Evolutionary conservation across 2,797 vertebrate species (phyloP), one percentile per base, ranked within the genome.

Genomic region (Gallinago solitaria): DNA sequence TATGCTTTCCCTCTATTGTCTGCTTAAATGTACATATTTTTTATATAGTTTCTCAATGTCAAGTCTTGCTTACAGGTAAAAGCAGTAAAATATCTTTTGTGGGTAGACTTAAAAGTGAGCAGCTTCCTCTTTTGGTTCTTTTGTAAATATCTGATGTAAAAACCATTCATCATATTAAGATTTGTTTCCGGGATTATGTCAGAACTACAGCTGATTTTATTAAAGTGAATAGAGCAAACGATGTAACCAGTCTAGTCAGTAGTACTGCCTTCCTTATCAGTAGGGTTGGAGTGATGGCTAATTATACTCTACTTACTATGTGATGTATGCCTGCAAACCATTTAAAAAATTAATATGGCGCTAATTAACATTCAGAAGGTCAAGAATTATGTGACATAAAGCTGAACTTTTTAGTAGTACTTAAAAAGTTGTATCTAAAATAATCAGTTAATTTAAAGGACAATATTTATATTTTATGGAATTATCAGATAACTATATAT

Each of bases 151-250:
- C 30, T 75, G 16, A 23, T 14, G 9, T 70, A 83, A 70, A 83
- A 1, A 5, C 1, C 7, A 24, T 83, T 64, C 1, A 7, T 56
- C 0, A 1, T 32, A 12, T 37, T 93, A 53, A 75, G 43, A 27
- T 85, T 69, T 70, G 17, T 68, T 94, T 77, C 45, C 53, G 32
- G 35, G 10, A 12, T 74, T 87, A 25, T 65, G 18, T 67, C 21
- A 51, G 78, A 95, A 25, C 51, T 25, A 1, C 33, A 73, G 27
- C 9, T 41, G 53, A 60, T 48, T 39, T 68, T 45, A 23, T 18
- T 70, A 27, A 59, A 70, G 45, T 33, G 41, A 68, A 7, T 20
- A 20, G 20, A 87, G 25, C 7, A 15, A 73, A 32, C 12, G 23
- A 51, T 67, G 25, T 60, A 83, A 73, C 19, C 20, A 32, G 11